A percentile compares a stretch with the other conserved stretches of the same genome.
Evolutionary conservation across 1,140 invertebrate genomes (phyloP).

Genomic region (Dreissena rostriformis): DNA sequence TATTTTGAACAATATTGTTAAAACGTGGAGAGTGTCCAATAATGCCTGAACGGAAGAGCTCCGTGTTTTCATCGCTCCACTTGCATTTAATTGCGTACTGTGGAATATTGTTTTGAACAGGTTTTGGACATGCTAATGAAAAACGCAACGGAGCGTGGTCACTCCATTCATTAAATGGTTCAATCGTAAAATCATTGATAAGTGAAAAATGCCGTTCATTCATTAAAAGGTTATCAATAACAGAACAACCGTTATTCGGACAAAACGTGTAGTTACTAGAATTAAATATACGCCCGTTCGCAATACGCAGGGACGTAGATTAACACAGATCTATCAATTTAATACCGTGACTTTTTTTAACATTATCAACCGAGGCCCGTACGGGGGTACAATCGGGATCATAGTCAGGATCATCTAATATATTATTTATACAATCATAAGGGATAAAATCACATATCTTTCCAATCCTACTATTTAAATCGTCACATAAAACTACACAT

Average conservation of each 20-base stretch:
- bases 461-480: conserved; percentile 2
- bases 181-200: conserved; percentile 10
- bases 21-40: no score
- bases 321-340: conserved; percentile 25
- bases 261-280: conserved; percentile 9
- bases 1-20: no score
- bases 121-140: no score
- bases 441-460: conserved; percentile 1
- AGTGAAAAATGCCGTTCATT: neutral
- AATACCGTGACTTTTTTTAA: neutral
- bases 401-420: conserved; percentile 5
- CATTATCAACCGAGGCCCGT: conserved; percentile 11
- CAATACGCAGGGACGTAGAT: conserved; percentile 7
- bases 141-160: neutral
- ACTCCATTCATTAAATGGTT: conserved; percentile 19
- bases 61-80: no score
- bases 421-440: neutral
- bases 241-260: neutral
- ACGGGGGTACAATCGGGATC: neutral
- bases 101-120: no score
- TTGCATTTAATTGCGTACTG: no score
- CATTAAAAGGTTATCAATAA: neutral
- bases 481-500: neutral
- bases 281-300: neutral
- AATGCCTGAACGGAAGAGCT: no score